Evolutionary conservation across 2,113 vertebrate species (phyloP).

Genomic region (Haemorhous mexicanus): DNA sequence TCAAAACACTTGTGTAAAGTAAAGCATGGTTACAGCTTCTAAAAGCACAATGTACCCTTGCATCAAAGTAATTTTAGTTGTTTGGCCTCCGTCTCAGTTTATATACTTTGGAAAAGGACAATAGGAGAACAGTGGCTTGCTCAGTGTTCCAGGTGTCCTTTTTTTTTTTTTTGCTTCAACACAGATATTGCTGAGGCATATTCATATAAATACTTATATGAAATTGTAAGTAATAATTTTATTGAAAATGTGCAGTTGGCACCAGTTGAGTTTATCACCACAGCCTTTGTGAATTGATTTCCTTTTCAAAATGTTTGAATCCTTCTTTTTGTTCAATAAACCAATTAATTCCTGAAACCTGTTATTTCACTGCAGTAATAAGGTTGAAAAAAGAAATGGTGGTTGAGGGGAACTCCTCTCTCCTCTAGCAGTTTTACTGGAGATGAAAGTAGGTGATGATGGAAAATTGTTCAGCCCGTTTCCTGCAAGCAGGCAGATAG

Average conservation of each 20-base stretch:
- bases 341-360: not conserved
- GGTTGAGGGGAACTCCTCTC: not conserved
- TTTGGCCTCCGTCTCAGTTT: not conserved
- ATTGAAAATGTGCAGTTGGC: not conserved
- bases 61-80: not conserved
- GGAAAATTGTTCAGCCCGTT: not conserved
- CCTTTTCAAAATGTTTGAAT: not conserved
- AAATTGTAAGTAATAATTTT: not conserved
- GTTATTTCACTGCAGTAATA: not conserved
- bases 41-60: not conserved
- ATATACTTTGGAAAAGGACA: not conserved
- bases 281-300: not conserved
- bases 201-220: not conserved
- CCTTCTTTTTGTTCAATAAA: not conserved
- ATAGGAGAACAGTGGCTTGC: not conserved
- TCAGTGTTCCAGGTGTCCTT: not conserved
- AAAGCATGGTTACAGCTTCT: conserved; percentile 41
- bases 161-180: not conserved
- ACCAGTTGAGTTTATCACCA: not conserved
- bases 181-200: not conserved
- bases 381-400: not conserved
- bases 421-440: not conserved
- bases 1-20: conserved; percentile 72
- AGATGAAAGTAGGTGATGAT: not conserved
- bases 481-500: not conserved